Percentiles rank a stretch among this genome's conserved stretches.
Evolutionary conservation across 2,888 invertebrate species (phyloP).

Genomic region (Eupithecia inturbata): DNA sequence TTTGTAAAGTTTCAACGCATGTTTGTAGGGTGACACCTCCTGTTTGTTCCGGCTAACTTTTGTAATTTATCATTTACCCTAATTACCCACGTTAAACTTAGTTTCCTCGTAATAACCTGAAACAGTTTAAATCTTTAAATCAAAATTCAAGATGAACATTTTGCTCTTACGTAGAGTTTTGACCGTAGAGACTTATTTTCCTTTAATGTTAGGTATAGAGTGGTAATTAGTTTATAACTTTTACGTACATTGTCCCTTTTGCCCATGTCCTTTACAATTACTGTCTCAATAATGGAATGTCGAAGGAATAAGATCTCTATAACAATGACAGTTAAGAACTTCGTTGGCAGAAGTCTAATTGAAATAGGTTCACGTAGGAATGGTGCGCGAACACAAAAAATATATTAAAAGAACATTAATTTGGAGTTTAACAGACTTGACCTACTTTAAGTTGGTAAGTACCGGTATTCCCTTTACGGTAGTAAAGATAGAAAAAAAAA

Average conservation of each 20-base stretch:
- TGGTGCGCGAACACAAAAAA: neutral
- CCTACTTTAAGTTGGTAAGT: conserved; percentile 45
- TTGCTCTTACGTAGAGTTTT: conserved; percentile 19
- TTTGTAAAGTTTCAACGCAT: neutral
- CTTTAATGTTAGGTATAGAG: conserved; percentile 13
- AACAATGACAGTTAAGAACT: neutral
- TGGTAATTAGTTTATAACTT: neutral
- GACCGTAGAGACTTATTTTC: conserved; percentile 6
- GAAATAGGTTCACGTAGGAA: neutral
- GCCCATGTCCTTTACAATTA: neutral
- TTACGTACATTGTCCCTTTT: conserved; percentile 8
- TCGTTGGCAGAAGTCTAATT: neutral
- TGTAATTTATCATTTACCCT: conserved; percentile 16
- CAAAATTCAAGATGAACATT: conserved; percentile 30
- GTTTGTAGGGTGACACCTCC: neutral
- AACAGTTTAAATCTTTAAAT: conserved; percentile 27
- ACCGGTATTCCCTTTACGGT: conserved; percentile 45
- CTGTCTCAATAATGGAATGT: neutral
- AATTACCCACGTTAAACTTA: conserved; percentile 18
- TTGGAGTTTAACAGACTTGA: conserved; percentile 48
- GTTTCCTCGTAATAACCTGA: conserved; percentile 10
- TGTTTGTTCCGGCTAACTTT: conserved; percentile 7
- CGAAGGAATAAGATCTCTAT: neutral
- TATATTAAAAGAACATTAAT: conserved; percentile 7
- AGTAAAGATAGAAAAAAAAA: conserved; percentile 39